These are phyloP conservation scores for Sminthurinus aureus DNA, from an alignment of 2,888 invertebrate species.

Conservation along the genomic window DNA sequence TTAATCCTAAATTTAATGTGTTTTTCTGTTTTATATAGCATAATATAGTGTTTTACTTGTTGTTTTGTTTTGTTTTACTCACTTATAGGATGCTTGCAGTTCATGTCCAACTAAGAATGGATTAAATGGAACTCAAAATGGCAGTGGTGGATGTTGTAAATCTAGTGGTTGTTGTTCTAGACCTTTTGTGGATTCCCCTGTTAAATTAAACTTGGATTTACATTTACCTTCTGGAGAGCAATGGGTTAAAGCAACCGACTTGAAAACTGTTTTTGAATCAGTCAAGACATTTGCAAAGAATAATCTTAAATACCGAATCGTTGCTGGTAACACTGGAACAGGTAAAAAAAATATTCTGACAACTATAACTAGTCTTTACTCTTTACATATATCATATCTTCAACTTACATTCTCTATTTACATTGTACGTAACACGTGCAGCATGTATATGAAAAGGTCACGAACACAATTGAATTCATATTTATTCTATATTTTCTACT, in stretches of 20 bases:
- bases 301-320: conserved; percentile 66
- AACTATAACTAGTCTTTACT: too few relatives aligned
- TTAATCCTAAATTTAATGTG: too few relatives aligned
- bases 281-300: conserved; percentile 27
- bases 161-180: conserved; percentile 1
- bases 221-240: conserved; percentile 47
- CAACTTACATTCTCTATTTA: too few relatives aligned
- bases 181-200: neutral
- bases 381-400: too few relatives aligned
- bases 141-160: conserved; percentile 6
- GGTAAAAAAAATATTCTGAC: conserved; percentile 68
- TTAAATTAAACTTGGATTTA: too few relatives aligned
- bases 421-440: too few relatives aligned
- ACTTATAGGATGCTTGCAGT: conserved; percentile 19
- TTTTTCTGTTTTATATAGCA: too few relatives aligned
- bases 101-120: conserved; percentile 23
- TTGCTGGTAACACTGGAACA: conserved; percentile 79
- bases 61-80: neutral
- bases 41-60: neutral
- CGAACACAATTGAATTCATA: neutral
- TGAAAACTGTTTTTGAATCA: conserved; percentile 41
- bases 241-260: conserved; percentile 50
- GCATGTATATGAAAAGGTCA: too few relatives aligned
- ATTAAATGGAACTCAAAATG: neutral
- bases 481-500: neutral